Evolutionary conservation across 2,113 vertebrate genomes (phyloP).

Genomic region (Castor canadensis): DNA sequence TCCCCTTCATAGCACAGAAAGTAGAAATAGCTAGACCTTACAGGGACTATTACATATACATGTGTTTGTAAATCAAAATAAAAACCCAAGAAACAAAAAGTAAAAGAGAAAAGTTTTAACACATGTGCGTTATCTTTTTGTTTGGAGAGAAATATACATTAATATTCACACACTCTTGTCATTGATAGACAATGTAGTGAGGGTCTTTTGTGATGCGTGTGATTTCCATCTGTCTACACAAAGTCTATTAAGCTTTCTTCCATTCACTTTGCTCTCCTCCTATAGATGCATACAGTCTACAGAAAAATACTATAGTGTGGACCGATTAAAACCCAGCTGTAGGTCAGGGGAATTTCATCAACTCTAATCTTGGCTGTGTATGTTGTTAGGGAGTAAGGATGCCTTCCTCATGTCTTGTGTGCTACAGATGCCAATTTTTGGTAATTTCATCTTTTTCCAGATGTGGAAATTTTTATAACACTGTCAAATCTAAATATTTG

Average conservation of each 20-base stretch:
- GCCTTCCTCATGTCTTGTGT: not conserved
- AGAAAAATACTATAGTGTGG: not conserved
- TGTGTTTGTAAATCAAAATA: not conserved
- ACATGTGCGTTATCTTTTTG: not conserved
- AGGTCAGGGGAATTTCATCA: not conserved
- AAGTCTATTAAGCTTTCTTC: not conserved
- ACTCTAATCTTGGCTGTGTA: not conserved
- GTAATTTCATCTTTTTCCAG: not conserved
- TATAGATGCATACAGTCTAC: not conserved
- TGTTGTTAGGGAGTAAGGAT: not conserved
- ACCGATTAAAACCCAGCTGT: not conserved
- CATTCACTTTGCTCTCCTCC: not conserved
- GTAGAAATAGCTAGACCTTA: not conserved
- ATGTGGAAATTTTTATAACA: constrained; percentile 22
- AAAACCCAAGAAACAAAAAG: not conserved
- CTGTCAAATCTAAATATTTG: constrained; percentile 45
- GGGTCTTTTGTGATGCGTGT: not conserved
- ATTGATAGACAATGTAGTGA: not conserved
- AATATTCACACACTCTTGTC: not conserved
- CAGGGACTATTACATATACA: not conserved
- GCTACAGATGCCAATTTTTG: not conserved
- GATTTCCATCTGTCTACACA: not conserved
- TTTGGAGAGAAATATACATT: not conserved
- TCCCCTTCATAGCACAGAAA: not conserved
- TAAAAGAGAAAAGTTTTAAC: not conserved